Percentiles rank a stretch among this genome's conserved stretches.
Evolutionary conservation across 2,888 invertebrate genomes (phyloP).

Genomic region (Spicauda simplicius): DNA sequence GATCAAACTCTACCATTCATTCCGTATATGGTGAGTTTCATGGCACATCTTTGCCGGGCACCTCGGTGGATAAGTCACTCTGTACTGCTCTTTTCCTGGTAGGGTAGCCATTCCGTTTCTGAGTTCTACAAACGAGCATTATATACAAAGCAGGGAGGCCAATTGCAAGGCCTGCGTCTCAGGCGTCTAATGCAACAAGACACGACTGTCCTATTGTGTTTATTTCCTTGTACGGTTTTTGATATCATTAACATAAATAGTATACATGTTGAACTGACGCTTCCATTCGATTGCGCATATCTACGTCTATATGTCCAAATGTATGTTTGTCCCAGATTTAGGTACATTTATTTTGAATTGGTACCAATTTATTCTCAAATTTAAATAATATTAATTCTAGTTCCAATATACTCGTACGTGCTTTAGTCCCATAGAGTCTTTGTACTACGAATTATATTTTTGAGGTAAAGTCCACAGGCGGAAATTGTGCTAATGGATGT

Average conservation of each 20-base stretch:
- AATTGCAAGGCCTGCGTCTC: constrained; percentile 72
- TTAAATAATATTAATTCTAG: not conserved
- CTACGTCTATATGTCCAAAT: constrained; percentile 21
- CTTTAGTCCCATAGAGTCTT: no score
- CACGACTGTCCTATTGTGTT: constrained; percentile 82
- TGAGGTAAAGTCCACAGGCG: no score
- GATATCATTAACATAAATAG: constrained; percentile 81
- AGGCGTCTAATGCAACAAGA: constrained; percentile 77
- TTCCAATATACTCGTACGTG: no score
- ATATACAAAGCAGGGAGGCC: constrained; percentile 78
- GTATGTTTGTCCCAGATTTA: constrained; percentile 5
- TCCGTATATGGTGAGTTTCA: constrained; percentile 63
- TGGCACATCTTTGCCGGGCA: constrained; percentile 65
- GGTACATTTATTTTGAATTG: not conserved
- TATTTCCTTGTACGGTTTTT: constrained; percentile 80
- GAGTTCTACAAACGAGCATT: constrained; percentile 79
- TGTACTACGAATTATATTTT: no score
- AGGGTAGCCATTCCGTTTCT: constrained; percentile 65
- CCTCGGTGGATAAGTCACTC: constrained; percentile 72
- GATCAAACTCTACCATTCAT: constrained; percentile 64
- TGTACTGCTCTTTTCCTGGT: constrained; percentile 61
- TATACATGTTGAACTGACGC: constrained; percentile 41
- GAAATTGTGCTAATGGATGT: no score
- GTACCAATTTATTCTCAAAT: not conserved
- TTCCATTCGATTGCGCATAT: constrained; percentile 31